Percentiles rank a stretch among this genome's conserved stretches.
phyloP scores from a whole-genome alignment of 2,797 vertebrate genomes.

The Myripristis murdjan region DNA sequence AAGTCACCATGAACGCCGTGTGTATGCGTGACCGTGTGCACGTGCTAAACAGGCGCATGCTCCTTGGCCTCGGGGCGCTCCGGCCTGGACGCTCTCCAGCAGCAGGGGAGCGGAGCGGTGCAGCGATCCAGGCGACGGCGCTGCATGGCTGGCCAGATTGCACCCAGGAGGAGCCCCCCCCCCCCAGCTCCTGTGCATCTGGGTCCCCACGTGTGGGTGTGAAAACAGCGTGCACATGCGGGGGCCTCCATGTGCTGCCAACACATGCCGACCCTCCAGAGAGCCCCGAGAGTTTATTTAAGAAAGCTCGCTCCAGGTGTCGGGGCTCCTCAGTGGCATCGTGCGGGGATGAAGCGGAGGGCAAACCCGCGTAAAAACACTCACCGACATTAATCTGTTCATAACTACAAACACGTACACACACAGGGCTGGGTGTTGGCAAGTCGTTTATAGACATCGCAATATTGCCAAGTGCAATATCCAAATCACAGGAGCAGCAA shows the following conservation, averaged over 20 bases:
- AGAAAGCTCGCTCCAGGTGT: not conserved
- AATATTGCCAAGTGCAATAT: no score
- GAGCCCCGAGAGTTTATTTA: not conserved
- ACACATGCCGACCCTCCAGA: conserved; percentile 29
- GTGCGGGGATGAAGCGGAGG: no score
- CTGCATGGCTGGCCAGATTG: conserved; percentile 22
- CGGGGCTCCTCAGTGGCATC: no score
- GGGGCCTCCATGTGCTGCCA: conserved; percentile 33
- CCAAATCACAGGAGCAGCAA: no score
- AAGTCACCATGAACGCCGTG: not conserved
- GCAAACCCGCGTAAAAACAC: not conserved
- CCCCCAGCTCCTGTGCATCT: conserved; percentile 32
- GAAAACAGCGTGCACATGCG: conserved; percentile 11
- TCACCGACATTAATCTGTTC: not conserved
- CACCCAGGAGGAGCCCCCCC: not conserved
- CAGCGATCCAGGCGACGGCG: not conserved
- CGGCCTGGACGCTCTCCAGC: conserved; percentile 4
- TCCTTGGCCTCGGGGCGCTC: not conserved
- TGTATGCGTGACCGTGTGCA: not conserved
- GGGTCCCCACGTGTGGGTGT: conserved; percentile 32
- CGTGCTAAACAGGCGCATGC: not conserved
- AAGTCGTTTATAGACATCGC: no score
- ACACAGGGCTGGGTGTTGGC: no score
- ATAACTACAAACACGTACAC: no score
- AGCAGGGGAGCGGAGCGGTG: not conserved